phyloP scores from a whole-genome alignment of 2,888 invertebrate species.

The Sycophila texana region DNA sequence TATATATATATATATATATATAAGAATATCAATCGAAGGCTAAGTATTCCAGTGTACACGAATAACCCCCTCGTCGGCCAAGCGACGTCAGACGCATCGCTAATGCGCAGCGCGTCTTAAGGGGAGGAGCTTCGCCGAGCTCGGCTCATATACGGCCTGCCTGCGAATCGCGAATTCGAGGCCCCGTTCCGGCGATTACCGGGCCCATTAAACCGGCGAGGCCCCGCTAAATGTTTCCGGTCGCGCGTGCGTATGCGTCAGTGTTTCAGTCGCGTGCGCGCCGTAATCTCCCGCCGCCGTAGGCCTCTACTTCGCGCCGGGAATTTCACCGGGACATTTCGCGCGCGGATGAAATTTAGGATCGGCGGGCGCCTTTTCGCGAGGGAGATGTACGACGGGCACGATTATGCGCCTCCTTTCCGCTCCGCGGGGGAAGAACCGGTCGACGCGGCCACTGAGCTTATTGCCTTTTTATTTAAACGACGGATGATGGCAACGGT shows the following conservation, averaged over 20 bases:
- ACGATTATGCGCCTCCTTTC: no score
- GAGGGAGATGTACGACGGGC: no score
- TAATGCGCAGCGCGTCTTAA: background rate
- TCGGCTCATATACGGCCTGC: background rate
- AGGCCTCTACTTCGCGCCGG: background rate
- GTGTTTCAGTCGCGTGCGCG: no score
- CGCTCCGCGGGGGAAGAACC: background rate
- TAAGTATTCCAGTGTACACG: conserved; percentile 12
- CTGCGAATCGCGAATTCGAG: conserved; percentile 20
- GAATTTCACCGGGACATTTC: background rate
- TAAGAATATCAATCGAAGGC: conserved; percentile 7
- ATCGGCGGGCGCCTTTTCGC: background rate
- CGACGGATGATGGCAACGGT: background rate
- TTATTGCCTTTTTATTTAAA: background rate
- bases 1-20: no score
- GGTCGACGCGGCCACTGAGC: background rate
- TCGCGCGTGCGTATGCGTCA: background rate
- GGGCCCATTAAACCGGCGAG: conserved; percentile 21
- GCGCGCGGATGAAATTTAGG: background rate
- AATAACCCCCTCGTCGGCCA: conserved; percentile 10
- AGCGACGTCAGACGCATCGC: conserved; percentile 5
- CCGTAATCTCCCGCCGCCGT: no score
- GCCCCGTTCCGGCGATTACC: background rate
- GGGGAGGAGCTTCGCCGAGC: background rate
- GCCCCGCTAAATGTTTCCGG: conserved; percentile 28